phyloP scores from a whole-genome alignment of 2,888 invertebrate species.

The Cordylochernes scorpioides region DNA sequence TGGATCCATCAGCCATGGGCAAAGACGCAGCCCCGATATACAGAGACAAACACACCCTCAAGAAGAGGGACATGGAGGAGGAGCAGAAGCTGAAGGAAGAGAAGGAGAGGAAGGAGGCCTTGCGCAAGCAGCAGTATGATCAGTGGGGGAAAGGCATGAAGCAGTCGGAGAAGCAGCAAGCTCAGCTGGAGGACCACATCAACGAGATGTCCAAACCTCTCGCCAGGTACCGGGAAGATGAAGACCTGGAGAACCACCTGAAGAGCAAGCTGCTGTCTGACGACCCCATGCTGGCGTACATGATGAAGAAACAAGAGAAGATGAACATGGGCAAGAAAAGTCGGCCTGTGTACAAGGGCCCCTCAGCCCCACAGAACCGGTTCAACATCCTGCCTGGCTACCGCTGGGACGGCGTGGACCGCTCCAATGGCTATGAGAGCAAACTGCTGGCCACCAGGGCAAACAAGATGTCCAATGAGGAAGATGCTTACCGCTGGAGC shows the following conservation, averaged over 20 bases:
- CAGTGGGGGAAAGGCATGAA: too few relatives aligned
- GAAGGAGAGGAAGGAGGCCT: too few relatives aligned
- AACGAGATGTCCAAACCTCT: too few relatives aligned
- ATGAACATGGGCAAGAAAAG: too few relatives aligned
- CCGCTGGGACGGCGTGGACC: conserved; percentile 92
- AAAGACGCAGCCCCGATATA: too few relatives aligned
- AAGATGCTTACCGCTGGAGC: conserved; percentile 79
- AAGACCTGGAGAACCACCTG: conserved; percentile 51
- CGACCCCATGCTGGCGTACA: conserved; percentile 79
- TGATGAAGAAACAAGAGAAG: conserved; percentile 39
- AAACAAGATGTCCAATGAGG: conserved; percentile 41
- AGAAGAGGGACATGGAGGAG: too few relatives aligned
- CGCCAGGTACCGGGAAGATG: conserved; percentile 62
- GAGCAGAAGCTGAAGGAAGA: too few relatives aligned
- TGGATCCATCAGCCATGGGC: too few relatives aligned
- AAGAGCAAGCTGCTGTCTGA: conserved; percentile 41
- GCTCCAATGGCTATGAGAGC: conserved; percentile 84
- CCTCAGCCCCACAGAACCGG: conserved; percentile 56
- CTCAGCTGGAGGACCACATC: too few relatives aligned
- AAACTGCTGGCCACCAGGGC: conserved; percentile 54
- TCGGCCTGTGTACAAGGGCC: conserved; percentile 50
- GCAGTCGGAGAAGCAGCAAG: too few relatives aligned
- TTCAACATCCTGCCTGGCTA: conserved; percentile 75
- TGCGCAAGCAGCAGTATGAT: too few relatives aligned
- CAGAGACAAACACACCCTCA: too few relatives aligned